Conservation (phyloP, 2,888 invertebrate genomes). For the Drosophila rellima region DNA sequence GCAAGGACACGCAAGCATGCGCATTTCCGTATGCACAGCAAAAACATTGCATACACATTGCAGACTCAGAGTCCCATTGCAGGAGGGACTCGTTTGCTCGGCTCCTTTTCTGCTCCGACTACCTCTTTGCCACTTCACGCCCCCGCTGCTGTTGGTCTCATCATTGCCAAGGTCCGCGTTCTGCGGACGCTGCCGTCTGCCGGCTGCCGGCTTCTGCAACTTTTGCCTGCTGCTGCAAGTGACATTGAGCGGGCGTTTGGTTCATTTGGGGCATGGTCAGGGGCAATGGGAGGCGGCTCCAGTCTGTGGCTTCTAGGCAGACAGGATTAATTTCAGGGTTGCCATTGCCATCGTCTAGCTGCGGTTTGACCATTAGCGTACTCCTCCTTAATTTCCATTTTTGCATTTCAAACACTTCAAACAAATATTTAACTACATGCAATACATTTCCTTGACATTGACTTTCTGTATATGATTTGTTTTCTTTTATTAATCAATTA, state of each 20-base stretch:
- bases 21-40: conserved; percentile 72
- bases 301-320: conserved; percentile 34
- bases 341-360: conserved; percentile 33
- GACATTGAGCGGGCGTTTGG: conserved; percentile 61
- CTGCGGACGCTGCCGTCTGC: conserved; percentile 25
- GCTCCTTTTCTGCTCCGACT: conserved; percentile 20
- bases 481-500: not conserved
- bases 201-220: conserved; percentile 41
- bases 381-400: conserved; percentile 17
- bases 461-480: not conserved
- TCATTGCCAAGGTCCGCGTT: conserved; percentile 58
- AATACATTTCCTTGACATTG: conserved; percentile 10
- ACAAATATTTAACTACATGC: conserved; percentile 22
- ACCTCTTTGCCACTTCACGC: not conserved
- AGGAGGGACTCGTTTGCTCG: conserved; percentile 36
- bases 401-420: conserved; percentile 37
- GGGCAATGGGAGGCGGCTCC: not conserved
- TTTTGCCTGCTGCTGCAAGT: conserved; percentile 53
- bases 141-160: conserved; percentile 23
- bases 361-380: conserved; percentile 31
- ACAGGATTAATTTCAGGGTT: conserved; percentile 63
- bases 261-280: conserved; percentile 18
- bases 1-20: conserved; percentile 85
- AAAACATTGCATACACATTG: conserved; percentile 37
- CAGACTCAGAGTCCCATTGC: conserved; percentile 21